These are phyloP conservation scores for Lepidostoma basale DNA, from an alignment of 1,140 invertebrate species.

Conservation along the genomic window DNA sequence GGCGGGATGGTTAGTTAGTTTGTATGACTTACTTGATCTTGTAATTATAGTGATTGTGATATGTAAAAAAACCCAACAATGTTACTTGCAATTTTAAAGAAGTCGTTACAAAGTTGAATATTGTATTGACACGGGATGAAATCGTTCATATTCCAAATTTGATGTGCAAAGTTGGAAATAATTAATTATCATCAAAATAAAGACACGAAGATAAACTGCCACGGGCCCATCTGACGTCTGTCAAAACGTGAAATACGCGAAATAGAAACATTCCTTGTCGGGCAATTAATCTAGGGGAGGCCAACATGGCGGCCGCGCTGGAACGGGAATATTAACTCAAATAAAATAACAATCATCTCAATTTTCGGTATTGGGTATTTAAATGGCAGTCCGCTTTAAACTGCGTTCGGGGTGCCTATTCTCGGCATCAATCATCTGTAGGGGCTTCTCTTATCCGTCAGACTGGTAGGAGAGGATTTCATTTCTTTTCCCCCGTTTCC, in stretches of 20 bases:
- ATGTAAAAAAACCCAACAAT: background rate
- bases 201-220: background rate
- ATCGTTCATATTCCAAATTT: background rate
- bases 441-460: slow-evolving; percentile 39
- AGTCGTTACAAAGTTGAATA: background rate
- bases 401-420: slow-evolving; percentile 4
- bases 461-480: slow-evolving; percentile 24
- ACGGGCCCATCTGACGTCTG: background rate
- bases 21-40: no score
- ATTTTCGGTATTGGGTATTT: slow-evolving; percentile 36
- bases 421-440: slow-evolving; percentile 41
- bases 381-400: slow-evolving; percentile 32
- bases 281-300: no score
- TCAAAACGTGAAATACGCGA: slow-evolving; percentile 6
- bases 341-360: slow-evolving; percentile 46
- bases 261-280: slow-evolving; percentile 10
- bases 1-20: no score
- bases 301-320: no score
- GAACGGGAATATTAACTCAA: slow-evolving; percentile 35
- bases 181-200: slow-evolving; percentile 4
- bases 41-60: background rate
- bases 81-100: background rate
- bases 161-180: background rate
- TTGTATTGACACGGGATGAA: no score
- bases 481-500: slow-evolving; percentile 29